A percentile compares a stretch with the other conserved stretches of the same genome.
phyloP scores from a whole-genome alignment of 2,888 invertebrate genomes.

The Ichneumon xanthorius region DNA sequence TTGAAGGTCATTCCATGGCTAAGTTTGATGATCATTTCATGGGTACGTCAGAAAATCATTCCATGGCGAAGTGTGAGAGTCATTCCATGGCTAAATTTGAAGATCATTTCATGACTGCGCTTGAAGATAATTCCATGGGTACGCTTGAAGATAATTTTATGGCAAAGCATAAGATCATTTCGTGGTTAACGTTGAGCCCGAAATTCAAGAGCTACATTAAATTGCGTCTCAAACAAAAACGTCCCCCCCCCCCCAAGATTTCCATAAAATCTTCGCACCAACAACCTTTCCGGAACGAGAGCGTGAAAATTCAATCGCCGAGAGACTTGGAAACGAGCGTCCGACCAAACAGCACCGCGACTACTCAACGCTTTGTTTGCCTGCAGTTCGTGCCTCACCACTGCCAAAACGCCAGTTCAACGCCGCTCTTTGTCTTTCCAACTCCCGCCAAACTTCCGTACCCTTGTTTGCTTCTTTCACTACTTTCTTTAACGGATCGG shows the following conservation, averaged over 20 bases:
- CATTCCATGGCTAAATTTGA: background rate
- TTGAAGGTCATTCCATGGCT: background rate
- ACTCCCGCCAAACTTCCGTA: background rate
- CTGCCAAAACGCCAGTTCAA: slow-evolving; percentile 3
- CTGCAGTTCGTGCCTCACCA: slow-evolving; percentile 10
- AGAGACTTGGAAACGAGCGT: background rate
- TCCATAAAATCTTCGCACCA: background rate
- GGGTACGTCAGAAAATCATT: background rate
- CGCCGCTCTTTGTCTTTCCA: background rate
- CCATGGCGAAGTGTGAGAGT: no score
- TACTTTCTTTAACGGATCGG: background rate
- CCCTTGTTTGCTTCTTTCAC: background rate
- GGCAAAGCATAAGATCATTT: background rate
- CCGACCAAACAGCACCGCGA: slow-evolving; percentile 5
- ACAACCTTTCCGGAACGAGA: background rate
- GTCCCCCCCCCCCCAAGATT: no score
- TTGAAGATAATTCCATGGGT: background rate
- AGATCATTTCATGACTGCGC: background rate
- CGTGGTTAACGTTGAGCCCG: background rate
- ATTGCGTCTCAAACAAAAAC: background rate
- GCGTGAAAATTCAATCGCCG: background rate
- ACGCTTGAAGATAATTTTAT: background rate
- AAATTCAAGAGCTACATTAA: background rate
- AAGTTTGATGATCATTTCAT: background rate
- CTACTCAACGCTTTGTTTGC: slow-evolving; percentile 1